phyloP scores from a whole-genome alignment of 92 coral and sea anemone genomes.

The Porites lobata region DNA sequence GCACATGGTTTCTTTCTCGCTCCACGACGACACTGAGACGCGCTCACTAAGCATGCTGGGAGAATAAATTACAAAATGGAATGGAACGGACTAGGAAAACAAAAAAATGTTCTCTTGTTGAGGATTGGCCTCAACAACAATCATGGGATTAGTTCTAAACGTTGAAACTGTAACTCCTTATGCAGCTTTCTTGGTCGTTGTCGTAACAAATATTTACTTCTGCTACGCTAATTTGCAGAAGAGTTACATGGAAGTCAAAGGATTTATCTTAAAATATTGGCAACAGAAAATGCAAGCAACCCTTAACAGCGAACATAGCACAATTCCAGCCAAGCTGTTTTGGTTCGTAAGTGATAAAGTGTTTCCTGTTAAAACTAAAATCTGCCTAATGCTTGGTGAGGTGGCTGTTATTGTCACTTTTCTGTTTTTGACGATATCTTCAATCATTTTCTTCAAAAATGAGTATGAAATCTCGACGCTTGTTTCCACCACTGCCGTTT shows the following conservation, averaged over 20 bases:
- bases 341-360: slow-evolving; percentile 16
- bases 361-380: background rate
- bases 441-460: slow-evolving; percentile 1
- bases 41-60: too few relatives aligned
- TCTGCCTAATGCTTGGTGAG: background rate
- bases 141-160: slow-evolving; percentile 18
- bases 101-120: too few relatives aligned
- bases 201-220: background rate
- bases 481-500: slow-evolving; percentile 6
- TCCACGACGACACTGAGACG: too few relatives aligned
- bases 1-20: too few relatives aligned
- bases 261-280: slow-evolving; percentile 5
- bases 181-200: background rate
- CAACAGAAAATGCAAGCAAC: background rate
- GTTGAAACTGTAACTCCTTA: background rate
- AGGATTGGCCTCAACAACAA: too few relatives aligned
- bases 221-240: slow-evolving; percentile 1
- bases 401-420: slow-evolving; percentile 1
- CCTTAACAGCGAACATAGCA: too few relatives aligned
- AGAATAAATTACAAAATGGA: too few relatives aligned
- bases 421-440: background rate
- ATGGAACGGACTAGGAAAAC: too few relatives aligned
- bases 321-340: slow-evolving; percentile 20
- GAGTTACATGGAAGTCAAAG: background rate
- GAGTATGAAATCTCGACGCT: background rate